Base-by-base conservation (phyloP, 2,888 invertebrate genomes). In the Microdon myrmicae region DNA sequence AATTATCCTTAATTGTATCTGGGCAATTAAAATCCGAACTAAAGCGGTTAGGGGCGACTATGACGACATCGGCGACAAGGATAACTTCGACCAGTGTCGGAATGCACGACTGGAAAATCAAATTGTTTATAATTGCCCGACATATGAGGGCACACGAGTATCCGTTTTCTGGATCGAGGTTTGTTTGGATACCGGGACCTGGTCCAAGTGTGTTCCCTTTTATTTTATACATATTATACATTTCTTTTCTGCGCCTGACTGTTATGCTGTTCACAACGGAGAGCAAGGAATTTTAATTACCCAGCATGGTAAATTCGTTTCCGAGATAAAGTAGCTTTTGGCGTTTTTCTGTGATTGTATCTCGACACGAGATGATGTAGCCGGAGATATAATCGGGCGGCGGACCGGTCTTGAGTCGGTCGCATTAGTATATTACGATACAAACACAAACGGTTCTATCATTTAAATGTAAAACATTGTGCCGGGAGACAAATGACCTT, bases 1-100 rank as follows among this genome's bases (percentile, higher is more conserved):
- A 64, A 64, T 64, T 64, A 64, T 58, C 64, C 58, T 64, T 64
- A 64, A 64, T 64, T 64, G 64, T 58, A 64, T 64, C 64, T 58
- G 51, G 53, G 58, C 64, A 64, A 64, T 64, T 64, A 64, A 64
- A 58, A 53, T 58, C 45, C 31, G 29, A 53, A 45, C 58, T 58
- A 58, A 64, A 64, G 56, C 56, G 58, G 64, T 64, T 58, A 58
- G 58, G 51, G 43, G 17, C n/a, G 20, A 35, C 6, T 13, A 23
- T 4, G 31, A 39, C 10, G 26, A 29, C 12, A 19, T 13, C 41
- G 35, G 12, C 9, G 37, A 7, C 19, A 20, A 20, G 28, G 23
- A 7, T 10, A 16, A 16, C 20, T 47, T 31, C 39, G 39, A 54
- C 41, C 31, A 25, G 47, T 53, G 48, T 60, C 48, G 58, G 44